Evolutionary conservation across 2,888 invertebrate species (phyloP).

Genomic region (Dicyrtoma fusca): DNA sequence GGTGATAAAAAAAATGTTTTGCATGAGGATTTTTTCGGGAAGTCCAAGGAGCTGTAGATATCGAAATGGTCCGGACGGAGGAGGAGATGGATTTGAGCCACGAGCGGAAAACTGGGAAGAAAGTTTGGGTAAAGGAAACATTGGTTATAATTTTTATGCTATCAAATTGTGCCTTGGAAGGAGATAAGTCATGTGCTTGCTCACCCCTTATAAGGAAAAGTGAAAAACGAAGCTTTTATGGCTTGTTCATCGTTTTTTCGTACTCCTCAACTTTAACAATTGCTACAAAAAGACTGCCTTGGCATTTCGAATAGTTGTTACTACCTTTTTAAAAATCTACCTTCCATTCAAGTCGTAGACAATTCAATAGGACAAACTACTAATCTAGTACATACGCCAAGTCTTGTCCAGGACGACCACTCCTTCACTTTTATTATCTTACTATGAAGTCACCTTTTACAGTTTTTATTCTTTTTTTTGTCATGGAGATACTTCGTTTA

Average conservation of each 20-base stretch:
- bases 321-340: too few species aligned
- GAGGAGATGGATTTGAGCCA: slow-evolving; percentile 20
- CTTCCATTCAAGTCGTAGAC: too few species aligned
- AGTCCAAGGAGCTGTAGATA: slow-evolving; percentile 41
- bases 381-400: too few species aligned
- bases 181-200: slow-evolving; percentile 16
- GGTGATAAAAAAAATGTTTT: slow-evolving; percentile 49
- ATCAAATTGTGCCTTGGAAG: slow-evolving; percentile 6
- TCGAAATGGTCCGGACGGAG: slow-evolving; percentile 39
- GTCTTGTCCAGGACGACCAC: too few species aligned
- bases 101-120: slow-evolving; percentile 54
- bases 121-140: slow-evolving; percentile 52
- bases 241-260: slow-evolving; percentile 3
- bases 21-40: slow-evolving; percentile 54
- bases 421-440: too few species aligned
- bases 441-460: too few species aligned
- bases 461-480: too few species aligned
- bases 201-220: slow-evolving; percentile 19
- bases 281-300: too few species aligned
- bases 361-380: too few species aligned
- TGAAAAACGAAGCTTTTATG: background rate
- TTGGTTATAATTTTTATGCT: slow-evolving; percentile 15
- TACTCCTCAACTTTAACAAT: background rate
- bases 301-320: too few species aligned
- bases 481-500: too few species aligned